phyloP scores from a whole-genome alignment of 2,113 vertebrate species.

The Pelusios castaneus region DNA sequence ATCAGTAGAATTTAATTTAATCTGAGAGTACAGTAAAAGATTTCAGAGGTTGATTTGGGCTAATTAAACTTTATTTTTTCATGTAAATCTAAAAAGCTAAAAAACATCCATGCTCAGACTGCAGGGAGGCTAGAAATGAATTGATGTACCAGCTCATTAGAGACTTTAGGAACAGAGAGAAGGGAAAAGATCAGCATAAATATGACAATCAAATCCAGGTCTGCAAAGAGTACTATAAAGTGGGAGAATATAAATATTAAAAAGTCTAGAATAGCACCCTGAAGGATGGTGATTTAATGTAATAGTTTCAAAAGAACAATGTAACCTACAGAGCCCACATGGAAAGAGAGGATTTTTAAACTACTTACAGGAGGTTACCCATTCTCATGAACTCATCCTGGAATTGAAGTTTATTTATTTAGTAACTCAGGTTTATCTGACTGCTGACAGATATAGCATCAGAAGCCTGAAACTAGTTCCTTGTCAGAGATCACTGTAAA shows the following conservation, averaged over 20 bases:
- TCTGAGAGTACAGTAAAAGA: not conserved
- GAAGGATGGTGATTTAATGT: not conserved
- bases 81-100: not conserved
- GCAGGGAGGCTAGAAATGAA: not conserved
- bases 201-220: not conserved
- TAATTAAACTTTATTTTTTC: not conserved
- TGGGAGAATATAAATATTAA: not conserved
- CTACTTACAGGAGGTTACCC: not conserved
- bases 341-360: not conserved
- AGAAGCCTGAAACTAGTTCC: slow-evolving; percentile 34
- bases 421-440: slow-evolving; percentile 15
- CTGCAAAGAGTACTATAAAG: not conserved
- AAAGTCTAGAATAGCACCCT: not conserved
- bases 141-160: not conserved
- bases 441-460: slow-evolving; percentile 36
- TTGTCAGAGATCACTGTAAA: slow-evolving; percentile 30
- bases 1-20: not conserved
- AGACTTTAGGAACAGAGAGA: not conserved
- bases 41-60: not conserved
- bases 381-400: not conserved
- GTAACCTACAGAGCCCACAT: not conserved
- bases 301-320: not conserved
- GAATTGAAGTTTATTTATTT: slow-evolving; percentile 27
- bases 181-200: not conserved
- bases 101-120: not conserved